Percentiles rank a stretch among this genome's conserved stretches.
Conservation (phyloP, 2,113 vertebrate species). For the Laticauda laticaudata region DNA sequence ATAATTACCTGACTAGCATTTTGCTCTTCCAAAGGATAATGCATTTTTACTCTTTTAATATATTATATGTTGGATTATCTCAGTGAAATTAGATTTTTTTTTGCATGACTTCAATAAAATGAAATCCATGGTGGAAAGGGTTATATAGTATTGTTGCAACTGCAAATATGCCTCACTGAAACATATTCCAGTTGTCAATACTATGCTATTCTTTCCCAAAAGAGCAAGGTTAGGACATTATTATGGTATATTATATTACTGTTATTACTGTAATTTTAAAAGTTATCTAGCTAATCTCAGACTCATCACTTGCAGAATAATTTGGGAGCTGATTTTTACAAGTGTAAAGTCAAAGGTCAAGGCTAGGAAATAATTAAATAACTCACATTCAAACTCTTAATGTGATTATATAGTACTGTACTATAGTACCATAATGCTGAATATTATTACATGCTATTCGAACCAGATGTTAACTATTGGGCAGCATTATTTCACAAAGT, state of each 20-base stretch:
- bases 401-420: neutral
- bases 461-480: neutral
- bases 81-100: neutral
- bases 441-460: neutral
- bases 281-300: neutral
- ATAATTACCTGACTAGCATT: neutral
- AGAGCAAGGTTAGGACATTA: neutral
- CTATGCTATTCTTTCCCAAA: neutral
- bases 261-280: neutral
- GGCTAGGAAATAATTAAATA: neutral
- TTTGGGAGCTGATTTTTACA: neutral
- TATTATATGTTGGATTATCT: neutral
- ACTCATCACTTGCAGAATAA: conserved; percentile 2
- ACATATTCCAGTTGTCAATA: neutral
- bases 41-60: neutral
- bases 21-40: neutral
- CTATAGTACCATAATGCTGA: neutral
- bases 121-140: neutral
- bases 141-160: neutral
- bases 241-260: neutral
- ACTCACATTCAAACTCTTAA: neutral
- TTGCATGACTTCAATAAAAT: neutral
- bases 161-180: neutral
- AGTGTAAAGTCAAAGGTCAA: neutral
- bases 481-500: conserved; percentile 1